These are phyloP conservation scores for Tenrec ecaudatus DNA, from an alignment of 2,113 vertebrate species.

Conservation along the genomic window DNA sequence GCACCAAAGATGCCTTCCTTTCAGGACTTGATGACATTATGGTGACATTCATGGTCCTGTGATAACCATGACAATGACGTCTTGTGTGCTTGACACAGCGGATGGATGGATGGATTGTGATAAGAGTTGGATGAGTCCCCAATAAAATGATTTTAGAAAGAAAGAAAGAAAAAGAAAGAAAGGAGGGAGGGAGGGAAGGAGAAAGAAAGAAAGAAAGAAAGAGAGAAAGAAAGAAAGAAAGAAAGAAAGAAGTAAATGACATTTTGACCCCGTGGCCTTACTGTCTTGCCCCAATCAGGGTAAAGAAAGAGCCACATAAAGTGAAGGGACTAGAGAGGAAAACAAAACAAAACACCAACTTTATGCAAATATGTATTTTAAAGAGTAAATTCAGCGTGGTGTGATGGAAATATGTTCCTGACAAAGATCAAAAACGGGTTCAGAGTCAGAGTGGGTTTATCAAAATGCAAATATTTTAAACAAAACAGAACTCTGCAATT, in stretches of 20 bases:
- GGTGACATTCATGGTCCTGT: neutral
- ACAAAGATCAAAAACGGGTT: conserved; percentile 81
- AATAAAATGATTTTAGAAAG: too few species aligned
- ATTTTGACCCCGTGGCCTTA: neutral
- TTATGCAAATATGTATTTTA: conserved; percentile 39
- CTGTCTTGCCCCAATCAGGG: neutral
- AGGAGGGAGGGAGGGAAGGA: too few species aligned
- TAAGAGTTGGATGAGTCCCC: too few species aligned
- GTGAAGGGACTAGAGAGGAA: neutral
- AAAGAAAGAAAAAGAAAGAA: neutral
- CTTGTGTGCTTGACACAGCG: too few species aligned
- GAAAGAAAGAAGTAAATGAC: neutral
- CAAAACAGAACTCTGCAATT: conserved; percentile 82
- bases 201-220: too few species aligned
- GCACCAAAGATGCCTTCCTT: neutral
- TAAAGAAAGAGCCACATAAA: neutral
- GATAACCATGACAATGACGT: neutral
- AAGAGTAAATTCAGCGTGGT: conserved; percentile 69
- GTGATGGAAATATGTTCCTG: conserved; percentile 70
- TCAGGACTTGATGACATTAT: neutral
- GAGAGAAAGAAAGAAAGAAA: neutral
- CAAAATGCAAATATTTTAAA: conserved; percentile 87
- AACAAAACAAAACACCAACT: too few species aligned
- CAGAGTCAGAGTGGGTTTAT: conserved; percentile 82
- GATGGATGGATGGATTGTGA: too few species aligned